Evolutionary conservation across 1,140 invertebrate genomes (phyloP), one percentile per base, ranked within the genome.

Genomic region (Carcinoscorpius rotundicauda): DNA sequence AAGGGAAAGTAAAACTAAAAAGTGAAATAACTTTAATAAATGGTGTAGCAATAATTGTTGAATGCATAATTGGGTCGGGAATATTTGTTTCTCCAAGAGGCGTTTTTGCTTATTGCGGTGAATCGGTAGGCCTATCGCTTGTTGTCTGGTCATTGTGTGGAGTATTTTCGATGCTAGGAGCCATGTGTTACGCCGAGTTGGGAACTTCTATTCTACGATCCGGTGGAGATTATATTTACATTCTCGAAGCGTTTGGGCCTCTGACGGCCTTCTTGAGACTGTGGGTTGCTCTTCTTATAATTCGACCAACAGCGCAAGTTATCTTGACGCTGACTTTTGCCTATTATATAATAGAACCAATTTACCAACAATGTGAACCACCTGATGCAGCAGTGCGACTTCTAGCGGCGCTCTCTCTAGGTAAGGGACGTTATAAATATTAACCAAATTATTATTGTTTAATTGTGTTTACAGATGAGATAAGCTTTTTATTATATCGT

Each of bases 21-120:
- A 91, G 92, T 70, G 86, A 92, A 75, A 82, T 98, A 49, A 87
- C 89, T 0, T 77, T 98, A 51, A 73, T 92, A 53, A 92, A 96
- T 77, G 93, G 93, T 48, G 87, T 93, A 8, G 87, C 89, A 1
- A 93, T 96, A 71, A 94, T 95, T 70, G 85, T 95, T 6, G 93
- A 93, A 60, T 87, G 94, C 66, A 96, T 97, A 69, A 86, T 96
- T 60, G 93, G 93, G 0, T 85, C 91, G 4, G 85, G 85, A 51
- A 98, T 99, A 74, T 99, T 99, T 76, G 89, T 98, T 10, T 95
- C 94, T 2, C 96, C 97, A 0, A 94, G 90, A 74, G 91, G 94
- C 64, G 94, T 97, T 3, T 80, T 98, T n/a, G 76, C 81, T 70
- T 82, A 88, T 74, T 86, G 91, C 0, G 89, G 91, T 4, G 29